Evolutionary conservation across 2,888 invertebrate genomes (phyloP), one percentile per base, ranked within the genome.

Genomic region (Scaptomyza cyrtandrae): DNA sequence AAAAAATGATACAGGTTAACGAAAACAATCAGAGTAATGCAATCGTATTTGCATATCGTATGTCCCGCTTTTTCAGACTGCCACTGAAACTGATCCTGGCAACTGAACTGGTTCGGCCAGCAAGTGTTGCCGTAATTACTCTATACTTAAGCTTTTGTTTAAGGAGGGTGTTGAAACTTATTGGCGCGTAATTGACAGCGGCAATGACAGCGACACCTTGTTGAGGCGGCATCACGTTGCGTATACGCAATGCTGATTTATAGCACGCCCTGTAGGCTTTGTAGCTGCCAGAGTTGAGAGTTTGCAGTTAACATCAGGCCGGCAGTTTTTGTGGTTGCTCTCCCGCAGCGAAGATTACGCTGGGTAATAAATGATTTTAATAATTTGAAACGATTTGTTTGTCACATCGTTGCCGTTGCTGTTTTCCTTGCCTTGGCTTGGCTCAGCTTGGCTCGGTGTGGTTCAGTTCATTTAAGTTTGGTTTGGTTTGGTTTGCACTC

Each of bases 311-410:
- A 66, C 60, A 65, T 65, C 64, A 69, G 60, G 50, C 71, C 71
- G 70, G 62, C 71, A 65, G 69, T 81, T 79, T 69, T 75, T 77
- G 66, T 44, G 67, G 61, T 67, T 55, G 46, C 53, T 19, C 57
- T 66, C 70, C 66, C 69, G 52, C 68, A 63, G 63, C 65, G 39
- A 64, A 86, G 88, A 86, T 86, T 86, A 86, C 71, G 77, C 71
- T 69, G 78, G 78, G 78, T 90, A 83, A 90, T 90, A 90, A 90
- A 90, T 90, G 89, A 89, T 88, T 90, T 84, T 90, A 81, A 90
- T 90, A 90, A 90, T 90, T 90, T 81, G 90, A 86, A 89, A 79
- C 90, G 88, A 90, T 90, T 90, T 90, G 89, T 90, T 86, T 89
- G 80, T 80, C 72, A 68, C 58, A 43, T 52, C 58, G 55, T 43